Evolutionary conservation across 2,797 vertebrate species (phyloP).

Genomic region (Tadarida brasiliensis): DNA sequence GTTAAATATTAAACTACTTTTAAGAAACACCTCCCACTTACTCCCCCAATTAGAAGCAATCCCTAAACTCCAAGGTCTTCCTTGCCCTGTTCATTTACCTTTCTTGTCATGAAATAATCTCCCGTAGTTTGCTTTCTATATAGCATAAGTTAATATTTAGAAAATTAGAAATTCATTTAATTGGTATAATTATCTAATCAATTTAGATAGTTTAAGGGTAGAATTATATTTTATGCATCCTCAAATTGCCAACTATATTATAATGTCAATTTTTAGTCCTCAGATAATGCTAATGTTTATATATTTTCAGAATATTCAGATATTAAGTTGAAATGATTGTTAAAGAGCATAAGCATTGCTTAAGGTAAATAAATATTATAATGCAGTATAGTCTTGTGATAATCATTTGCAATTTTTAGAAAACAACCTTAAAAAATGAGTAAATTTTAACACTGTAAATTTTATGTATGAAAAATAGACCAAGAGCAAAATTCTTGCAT

Average conservation of each 20-base stretch:
- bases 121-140: background rate
- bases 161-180: slow-evolving; percentile 28
- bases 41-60: background rate
- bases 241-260: background rate
- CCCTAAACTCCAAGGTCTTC: background rate
- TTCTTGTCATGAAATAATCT: background rate
- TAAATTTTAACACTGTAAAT: slow-evolving; percentile 19
- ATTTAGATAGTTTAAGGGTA: background rate
- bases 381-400: background rate
- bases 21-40: background rate
- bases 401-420: slow-evolving; percentile 32
- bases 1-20: slow-evolving; percentile 25
- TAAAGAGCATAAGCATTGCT: background rate
- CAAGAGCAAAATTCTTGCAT: background rate
- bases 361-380: background rate
- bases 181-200: slow-evolving; percentile 7
- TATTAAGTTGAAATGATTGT: background rate
- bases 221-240: background rate
- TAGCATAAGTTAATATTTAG: background rate
- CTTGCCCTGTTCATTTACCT: background rate
- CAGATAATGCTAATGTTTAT: background rate
- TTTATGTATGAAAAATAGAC: background rate
- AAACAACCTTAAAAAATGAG: background rate
- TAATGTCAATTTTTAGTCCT: slow-evolving; percentile 5
- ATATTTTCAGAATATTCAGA: slow-evolving; percentile 32